These are phyloP conservation scores for Andrena praecox DNA, from an alignment of 2,888 invertebrate genomes.

Conservation along the genomic window DNA sequence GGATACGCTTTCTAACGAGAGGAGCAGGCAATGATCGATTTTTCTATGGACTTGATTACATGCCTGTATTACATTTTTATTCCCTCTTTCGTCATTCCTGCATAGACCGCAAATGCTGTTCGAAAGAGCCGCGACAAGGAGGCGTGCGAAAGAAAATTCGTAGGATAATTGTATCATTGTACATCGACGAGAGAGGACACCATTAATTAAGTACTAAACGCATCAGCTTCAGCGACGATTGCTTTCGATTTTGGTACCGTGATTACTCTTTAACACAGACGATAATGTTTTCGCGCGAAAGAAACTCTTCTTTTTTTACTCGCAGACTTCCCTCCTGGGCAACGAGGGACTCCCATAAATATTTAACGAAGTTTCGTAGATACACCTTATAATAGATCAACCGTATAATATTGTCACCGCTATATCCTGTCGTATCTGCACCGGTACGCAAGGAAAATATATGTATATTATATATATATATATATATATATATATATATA, in stretches of 20 bases:
- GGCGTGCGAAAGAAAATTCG: slow-evolving; percentile 21
- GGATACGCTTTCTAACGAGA: neutral
- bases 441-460: slow-evolving; percentile 33
- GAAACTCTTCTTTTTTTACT: slow-evolving; percentile 7
- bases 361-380: slow-evolving; percentile 16
- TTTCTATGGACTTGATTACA: neutral
- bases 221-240: slow-evolving; percentile 13
- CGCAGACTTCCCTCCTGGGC: neutral
- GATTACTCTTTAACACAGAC: slow-evolving; percentile 28
- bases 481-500: slow-evolving; percentile 6
- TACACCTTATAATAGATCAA: slow-evolving; percentile 46
- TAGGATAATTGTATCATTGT: slow-evolving; percentile 18
- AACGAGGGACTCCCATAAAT: neutral
- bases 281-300: slow-evolving; percentile 25
- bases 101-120: slow-evolving; percentile 2
- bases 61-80: neutral
- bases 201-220: slow-evolving; percentile 39
- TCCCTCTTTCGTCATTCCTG: neutral
- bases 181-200: slow-evolving; percentile 12
- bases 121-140: neutral
- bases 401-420: slow-evolving; percentile 71
- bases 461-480: no score
- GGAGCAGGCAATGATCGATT: neutral
- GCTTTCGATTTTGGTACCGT: slow-evolving; percentile 50
- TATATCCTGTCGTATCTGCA: slow-evolving; percentile 37